These are phyloP conservation scores for Smithornis capensis DNA, from an alignment of 2,113 vertebrate genomes.

Conservation along the genomic window DNA sequence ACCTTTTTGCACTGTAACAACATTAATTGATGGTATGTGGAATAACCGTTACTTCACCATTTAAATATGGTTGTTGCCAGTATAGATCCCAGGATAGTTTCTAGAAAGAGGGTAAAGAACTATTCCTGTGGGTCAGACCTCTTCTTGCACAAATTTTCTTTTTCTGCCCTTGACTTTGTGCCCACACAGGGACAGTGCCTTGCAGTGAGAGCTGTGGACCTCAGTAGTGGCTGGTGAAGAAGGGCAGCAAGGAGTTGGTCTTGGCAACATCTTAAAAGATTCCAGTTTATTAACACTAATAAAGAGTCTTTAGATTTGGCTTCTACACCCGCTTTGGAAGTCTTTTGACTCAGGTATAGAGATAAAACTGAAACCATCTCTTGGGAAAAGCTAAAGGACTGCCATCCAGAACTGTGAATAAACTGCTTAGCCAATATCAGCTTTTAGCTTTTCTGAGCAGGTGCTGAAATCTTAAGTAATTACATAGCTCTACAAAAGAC, in stretches of 20 bases:
- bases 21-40: not conserved
- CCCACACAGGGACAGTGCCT: not conserved
- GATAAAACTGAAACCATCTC: constrained; percentile 1
- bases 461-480: constrained; percentile 46
- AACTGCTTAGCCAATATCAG: not conserved
- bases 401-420: not conserved
- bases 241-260: not conserved
- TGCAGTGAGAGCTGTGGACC: not conserved
- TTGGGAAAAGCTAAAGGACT: constrained; percentile 25
- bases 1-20: not conserved
- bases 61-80: not conserved
- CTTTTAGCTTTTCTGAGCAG: constrained; percentile 25
- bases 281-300: not conserved
- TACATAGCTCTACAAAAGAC: constrained; percentile 17
- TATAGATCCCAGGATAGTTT: not conserved
- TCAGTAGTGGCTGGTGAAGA: not conserved
- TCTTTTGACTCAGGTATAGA: not conserved
- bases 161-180: not conserved
- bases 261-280: not conserved
- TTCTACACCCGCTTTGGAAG: not conserved
- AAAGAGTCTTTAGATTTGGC: not conserved
- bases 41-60: not conserved
- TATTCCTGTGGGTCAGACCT: not conserved
- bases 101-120: not conserved
- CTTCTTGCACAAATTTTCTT: not conserved